These are phyloP conservation scores for Globia sparganii DNA, from an alignment of 2,888 invertebrate species.

Conservation along the genomic window DNA sequence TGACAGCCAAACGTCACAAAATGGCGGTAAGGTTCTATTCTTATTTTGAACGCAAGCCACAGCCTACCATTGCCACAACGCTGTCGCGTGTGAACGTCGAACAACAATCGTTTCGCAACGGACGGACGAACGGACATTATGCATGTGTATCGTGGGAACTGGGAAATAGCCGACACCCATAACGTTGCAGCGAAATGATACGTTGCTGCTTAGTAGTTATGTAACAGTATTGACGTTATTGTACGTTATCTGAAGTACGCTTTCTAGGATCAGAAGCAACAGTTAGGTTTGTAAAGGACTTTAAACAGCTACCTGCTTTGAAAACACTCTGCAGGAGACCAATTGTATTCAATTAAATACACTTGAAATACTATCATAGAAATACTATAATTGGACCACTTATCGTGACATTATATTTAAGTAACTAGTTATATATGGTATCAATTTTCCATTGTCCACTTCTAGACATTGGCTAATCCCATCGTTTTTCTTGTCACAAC, in stretches of 20 bases:
- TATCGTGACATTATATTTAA: not conserved
- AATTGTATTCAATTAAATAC: not conserved
- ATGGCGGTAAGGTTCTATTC: conserved; percentile 45
- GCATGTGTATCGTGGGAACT: conserved; percentile 80
- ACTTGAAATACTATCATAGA: no score
- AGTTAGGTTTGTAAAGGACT: not conserved
- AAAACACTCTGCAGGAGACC: not conserved
- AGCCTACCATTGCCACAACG: conserved; percentile 44
- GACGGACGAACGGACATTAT: conserved; percentile 73
- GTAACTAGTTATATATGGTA: no score
- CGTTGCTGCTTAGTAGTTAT: conserved; percentile 63
- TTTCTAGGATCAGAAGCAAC: conserved; percentile 29
- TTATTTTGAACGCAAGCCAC: conserved; percentile 49
- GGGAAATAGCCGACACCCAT: conserved; percentile 70
- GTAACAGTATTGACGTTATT: conserved; percentile 55
- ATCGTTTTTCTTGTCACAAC: no score
- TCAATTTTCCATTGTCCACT: not conserved
- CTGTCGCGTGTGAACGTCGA: conserved; percentile 75
- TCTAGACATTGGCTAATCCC: no score
- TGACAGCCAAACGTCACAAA: conserved; percentile 48
- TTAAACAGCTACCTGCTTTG: not conserved
- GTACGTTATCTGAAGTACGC: conserved; percentile 18
- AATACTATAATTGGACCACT: not conserved
- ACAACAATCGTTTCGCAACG: conserved; percentile 75
- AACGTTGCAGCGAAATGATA: conserved; percentile 75